phyloP scores from a whole-genome alignment of 2,888 invertebrate species.

The Nysson spinosus region DNA sequence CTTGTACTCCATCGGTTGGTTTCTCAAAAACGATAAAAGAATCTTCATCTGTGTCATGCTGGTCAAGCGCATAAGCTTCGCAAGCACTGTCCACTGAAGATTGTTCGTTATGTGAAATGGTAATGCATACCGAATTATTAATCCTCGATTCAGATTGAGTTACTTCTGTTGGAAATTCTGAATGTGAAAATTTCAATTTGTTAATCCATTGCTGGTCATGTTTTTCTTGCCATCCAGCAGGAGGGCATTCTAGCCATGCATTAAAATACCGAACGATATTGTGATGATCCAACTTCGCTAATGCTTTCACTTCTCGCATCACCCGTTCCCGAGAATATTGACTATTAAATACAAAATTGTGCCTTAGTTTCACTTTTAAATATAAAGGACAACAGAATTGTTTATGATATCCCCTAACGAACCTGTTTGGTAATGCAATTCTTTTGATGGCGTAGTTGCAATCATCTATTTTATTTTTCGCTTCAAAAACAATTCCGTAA shows the following conservation, averaged over 20 bases:
- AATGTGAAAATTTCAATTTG: slow-evolving; percentile 58
- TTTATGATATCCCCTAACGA: slow-evolving; percentile 20
- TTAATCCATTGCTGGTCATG: slow-evolving; percentile 84
- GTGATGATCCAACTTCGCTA: slow-evolving; percentile 95
- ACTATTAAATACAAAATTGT: too few relatives aligned
- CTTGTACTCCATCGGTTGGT: slow-evolving; percentile 17
- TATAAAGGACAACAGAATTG: too few relatives aligned
- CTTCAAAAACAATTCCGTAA: slow-evolving; percentile 98
- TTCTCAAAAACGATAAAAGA: slow-evolving; percentile 79
- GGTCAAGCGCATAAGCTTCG: slow-evolving; percentile 66
- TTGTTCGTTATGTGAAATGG: slow-evolving; percentile 64
- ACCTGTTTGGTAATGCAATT: slow-evolving; percentile 90
- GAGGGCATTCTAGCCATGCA: slow-evolving; percentile 97
- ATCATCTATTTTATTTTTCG: slow-evolving; percentile 95
- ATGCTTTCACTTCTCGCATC: slow-evolving; percentile 94
- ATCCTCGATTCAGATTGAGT: slow-evolving; percentile 57
- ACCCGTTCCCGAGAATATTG: slow-evolving; percentile 91
- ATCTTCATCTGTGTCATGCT: slow-evolving; percentile 64
- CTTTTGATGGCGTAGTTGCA: slow-evolving; percentile 97
- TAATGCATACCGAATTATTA: slow-evolving; percentile 63
- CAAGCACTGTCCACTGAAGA: slow-evolving; percentile 71
- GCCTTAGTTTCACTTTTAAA: too few relatives aligned
- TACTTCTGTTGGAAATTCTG: slow-evolving; percentile 64
- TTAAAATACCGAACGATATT: slow-evolving; percentile 97
- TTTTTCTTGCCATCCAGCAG: slow-evolving; percentile 90